Percentiles rank a stretch among this genome's conserved stretches.
Conservation (phyloP, 1,140 invertebrate genomes). For the Stenopsyche tienmushanensis region DNA sequence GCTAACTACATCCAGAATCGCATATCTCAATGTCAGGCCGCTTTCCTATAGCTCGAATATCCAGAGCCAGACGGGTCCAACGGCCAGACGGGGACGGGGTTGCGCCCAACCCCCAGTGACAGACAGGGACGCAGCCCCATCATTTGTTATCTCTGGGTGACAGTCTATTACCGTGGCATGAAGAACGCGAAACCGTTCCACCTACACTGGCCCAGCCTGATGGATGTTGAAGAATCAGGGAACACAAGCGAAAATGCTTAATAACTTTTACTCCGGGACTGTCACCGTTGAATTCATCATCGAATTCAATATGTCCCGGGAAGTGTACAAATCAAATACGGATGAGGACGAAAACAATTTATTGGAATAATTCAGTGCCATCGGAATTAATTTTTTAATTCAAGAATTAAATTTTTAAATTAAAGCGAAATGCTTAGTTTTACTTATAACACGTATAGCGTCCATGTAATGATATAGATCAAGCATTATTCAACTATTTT, state of each 20-base stretch:
- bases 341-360: too few species aligned
- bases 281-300: too few species aligned
- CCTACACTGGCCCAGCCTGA: neutral
- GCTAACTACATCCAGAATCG: constrained; percentile 33
- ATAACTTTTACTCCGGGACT: neutral
- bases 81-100: constrained; percentile 23
- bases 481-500: too few species aligned
- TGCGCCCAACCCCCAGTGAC: constrained; percentile 22
- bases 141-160: constrained; percentile 42
- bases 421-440: too few species aligned
- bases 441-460: too few species aligned
- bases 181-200: neutral
- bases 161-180: constrained; percentile 39
- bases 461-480: too few species aligned
- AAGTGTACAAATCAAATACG: too few species aligned
- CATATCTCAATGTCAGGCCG: constrained; percentile 36
- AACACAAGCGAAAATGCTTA: neutral
- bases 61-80: constrained; percentile 37
- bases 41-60: constrained; percentile 36
- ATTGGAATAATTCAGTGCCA: too few species aligned
- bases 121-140: constrained; percentile 37
- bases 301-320: too few species aligned
- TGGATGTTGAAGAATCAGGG: neutral
- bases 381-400: too few species aligned
- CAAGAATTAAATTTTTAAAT: too few species aligned